A percentile compares a stretch with the other conserved stretches of the same genome.
phyloP scores from a whole-genome alignment of 1,140 invertebrate species.

The Rhysida immarginata region DNA sequence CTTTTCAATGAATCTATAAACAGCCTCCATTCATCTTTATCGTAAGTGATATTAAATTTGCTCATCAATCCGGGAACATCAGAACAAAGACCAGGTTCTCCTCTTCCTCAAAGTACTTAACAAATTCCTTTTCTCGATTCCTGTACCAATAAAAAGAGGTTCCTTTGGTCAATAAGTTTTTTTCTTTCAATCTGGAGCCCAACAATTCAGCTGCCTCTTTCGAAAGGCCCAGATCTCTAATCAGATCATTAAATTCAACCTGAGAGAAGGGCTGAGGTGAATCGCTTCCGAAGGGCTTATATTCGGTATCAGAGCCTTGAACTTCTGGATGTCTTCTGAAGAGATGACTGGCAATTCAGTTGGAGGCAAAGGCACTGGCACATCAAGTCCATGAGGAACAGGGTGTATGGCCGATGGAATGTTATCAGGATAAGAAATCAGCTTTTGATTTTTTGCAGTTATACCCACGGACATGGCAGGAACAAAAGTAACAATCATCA shows the following conservation, averaged over 20 bases:
- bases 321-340: not conserved
- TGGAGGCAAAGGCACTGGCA: not conserved
- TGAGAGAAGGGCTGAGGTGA: not conserved
- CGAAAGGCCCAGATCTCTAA: slow-evolving; percentile 1
- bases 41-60: not conserved
- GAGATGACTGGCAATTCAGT: not conserved
- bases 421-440: not conserved
- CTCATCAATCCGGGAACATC: not conserved
- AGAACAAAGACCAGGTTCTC: not conserved
- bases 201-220: slow-evolving; percentile 3
- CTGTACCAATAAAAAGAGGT: not conserved
- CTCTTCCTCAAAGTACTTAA: not conserved
- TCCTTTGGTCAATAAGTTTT: not conserved
- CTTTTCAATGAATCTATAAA: not conserved
- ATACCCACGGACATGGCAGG: not conserved
- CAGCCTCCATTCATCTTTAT: not conserved
- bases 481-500: not conserved
- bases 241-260: not conserved
- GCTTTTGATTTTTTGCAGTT: not conserved
- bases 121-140: not conserved
- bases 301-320: not conserved
- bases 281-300: not conserved
- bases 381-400: not conserved
- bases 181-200: slow-evolving; percentile 1
- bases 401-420: not conserved